Evolutionary conservation across 2,113 vertebrate species (phyloP).

Genomic region (Hemichromis elongatus): DNA sequence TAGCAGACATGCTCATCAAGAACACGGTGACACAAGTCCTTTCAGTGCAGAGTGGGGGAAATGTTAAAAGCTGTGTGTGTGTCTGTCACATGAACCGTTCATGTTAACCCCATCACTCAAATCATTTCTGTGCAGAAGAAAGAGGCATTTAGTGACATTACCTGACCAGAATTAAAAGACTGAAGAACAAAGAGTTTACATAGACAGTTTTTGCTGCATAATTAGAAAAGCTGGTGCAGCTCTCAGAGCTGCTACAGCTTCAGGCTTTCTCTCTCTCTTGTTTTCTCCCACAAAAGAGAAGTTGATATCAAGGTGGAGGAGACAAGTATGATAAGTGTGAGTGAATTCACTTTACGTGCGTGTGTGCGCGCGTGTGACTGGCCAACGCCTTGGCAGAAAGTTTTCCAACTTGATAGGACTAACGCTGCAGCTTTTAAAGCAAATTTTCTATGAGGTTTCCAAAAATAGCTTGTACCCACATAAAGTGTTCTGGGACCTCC

Average conservation of each 20-base stretch:
- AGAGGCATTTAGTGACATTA: slow-evolving; percentile 43
- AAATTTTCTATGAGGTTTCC: not conserved
- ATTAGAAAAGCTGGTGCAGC: slow-evolving; percentile 50
- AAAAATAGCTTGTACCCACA: slow-evolving; percentile 1
- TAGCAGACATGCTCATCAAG: slow-evolving; percentile 54
- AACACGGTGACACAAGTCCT: slow-evolving; percentile 37
- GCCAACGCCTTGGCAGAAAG: not conserved
- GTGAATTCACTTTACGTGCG: not conserved
- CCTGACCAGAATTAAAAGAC: slow-evolving; percentile 24
- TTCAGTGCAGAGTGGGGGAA: not conserved
- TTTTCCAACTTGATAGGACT: not conserved
- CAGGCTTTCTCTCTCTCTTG: slow-evolving; percentile 10
- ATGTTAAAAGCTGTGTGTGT: not conserved
- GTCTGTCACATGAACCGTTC: slow-evolving; percentile 14
- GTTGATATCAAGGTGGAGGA: slow-evolving; percentile 40
- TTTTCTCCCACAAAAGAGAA: not conserved
- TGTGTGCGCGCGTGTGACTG: not conserved
- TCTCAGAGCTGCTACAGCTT: slow-evolving; percentile 29
- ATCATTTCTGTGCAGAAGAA: slow-evolving; percentile 10
- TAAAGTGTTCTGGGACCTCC: not conserved
- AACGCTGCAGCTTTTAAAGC: slow-evolving; percentile 14
- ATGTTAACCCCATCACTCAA: slow-evolving; percentile 22
- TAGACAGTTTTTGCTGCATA: slow-evolving; percentile 54
- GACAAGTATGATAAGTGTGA: slow-evolving; percentile 23
- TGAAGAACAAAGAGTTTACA: slow-evolving; percentile 49